Conservation (phyloP, 2,797 vertebrate genomes). For the Graptemys geographica region DNA sequence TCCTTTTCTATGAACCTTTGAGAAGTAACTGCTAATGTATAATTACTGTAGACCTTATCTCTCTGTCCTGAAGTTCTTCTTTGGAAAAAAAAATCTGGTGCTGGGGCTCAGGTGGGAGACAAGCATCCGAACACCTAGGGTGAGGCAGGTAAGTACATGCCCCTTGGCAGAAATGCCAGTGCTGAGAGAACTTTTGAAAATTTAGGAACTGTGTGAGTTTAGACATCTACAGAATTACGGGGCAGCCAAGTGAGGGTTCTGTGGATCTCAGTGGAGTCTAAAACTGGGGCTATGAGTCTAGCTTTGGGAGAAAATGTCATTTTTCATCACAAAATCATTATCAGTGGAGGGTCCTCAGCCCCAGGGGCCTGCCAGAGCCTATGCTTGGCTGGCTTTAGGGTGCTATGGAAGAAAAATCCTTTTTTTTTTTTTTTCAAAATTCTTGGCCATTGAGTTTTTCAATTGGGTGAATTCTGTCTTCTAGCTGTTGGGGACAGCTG, state of each 20-base stretch:
- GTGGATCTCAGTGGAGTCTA: not conserved
- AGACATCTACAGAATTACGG: rapidly evolving
- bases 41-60: not conserved
- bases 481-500: no score
- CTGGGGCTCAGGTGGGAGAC: not conserved
- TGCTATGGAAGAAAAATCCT: not conserved
- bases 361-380: not conserved
- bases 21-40: not conserved
- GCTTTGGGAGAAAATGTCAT: not conserved
- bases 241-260: not conserved
- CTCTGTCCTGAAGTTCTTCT: not conserved
- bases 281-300: not conserved
- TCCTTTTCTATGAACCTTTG: not conserved
- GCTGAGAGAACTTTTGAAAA: not conserved
- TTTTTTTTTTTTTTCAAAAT: not conserved
- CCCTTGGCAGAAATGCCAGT: not conserved
- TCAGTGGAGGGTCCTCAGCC: not conserved
- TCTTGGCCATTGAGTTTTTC: not conserved
- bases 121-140: not conserved
- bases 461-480: no score
- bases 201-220: not conserved
- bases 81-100: not conserved
- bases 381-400: not conserved
- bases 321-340: not conserved
- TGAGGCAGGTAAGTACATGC: not conserved